phyloP scores from a whole-genome alignment of 2,113 vertebrate species.

The Lagopus muta region DNA sequence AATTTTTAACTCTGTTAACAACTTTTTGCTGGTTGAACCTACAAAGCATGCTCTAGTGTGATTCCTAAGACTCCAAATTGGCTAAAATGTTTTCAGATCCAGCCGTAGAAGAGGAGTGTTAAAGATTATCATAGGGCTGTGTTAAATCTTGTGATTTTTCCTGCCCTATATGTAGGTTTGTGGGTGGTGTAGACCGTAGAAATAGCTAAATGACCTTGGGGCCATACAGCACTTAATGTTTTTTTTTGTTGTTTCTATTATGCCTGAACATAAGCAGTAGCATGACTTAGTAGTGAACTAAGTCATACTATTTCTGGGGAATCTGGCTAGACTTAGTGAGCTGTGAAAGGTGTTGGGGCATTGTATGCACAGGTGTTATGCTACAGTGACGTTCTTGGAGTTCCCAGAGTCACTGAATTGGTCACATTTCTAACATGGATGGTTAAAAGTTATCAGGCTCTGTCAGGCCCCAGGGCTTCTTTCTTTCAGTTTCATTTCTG shows the following conservation, averaged over 20 bases:
- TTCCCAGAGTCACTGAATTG: not conserved
- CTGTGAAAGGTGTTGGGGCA: not conserved
- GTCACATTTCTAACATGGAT: not conserved
- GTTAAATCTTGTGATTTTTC: not conserved
- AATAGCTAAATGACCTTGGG: not conserved
- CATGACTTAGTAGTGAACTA: fast-evolving
- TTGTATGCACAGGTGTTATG: fast-evolving
- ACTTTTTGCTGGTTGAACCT: not conserved
- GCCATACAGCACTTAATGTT: fast-evolving
- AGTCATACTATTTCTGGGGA: not conserved
- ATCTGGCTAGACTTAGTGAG: not conserved
- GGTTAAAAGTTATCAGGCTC: not conserved
- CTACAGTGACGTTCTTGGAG: not conserved
- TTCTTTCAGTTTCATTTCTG: not conserved
- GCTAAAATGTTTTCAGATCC: not conserved
- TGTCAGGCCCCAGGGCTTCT: fast-evolving
- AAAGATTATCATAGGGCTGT: not conserved
- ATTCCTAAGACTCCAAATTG: not conserved
- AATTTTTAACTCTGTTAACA: not conserved
- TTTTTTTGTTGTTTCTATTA: not conserved
- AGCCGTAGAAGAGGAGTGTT: not conserved
- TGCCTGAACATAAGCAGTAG: not conserved
- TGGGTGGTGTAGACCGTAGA: not conserved
- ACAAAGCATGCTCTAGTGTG: not conserved
- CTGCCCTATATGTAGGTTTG: not conserved